phyloP scores from a whole-genome alignment of 2,113 vertebrate genomes.

The Cathartes aura region DNA sequence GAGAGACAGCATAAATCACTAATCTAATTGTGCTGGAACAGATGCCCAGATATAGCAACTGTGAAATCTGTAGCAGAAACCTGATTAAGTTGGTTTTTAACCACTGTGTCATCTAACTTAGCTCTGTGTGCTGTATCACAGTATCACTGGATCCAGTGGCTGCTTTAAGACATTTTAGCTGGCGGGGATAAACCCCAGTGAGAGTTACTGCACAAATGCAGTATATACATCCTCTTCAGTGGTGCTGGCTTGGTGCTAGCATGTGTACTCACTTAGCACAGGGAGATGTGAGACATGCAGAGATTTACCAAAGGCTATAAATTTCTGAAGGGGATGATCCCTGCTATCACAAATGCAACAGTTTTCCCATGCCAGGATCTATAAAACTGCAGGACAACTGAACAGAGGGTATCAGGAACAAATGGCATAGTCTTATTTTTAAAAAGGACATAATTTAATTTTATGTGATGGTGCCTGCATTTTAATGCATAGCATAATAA shows the following conservation, averaged over 20 bases:
- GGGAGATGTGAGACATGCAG: not conserved
- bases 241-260: not conserved
- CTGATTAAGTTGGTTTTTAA: constrained; percentile 11
- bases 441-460: constrained; percentile 29
- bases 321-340: not conserved
- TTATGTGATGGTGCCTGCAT: not conserved
- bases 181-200: fast-evolving
- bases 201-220: not conserved
- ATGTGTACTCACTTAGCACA: not conserved
- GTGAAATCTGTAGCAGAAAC: not conserved
- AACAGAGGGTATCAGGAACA: constrained; percentile 1
- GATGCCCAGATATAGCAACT: not conserved
- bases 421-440: not conserved
- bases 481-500: constrained; percentile 18
- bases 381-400: not conserved
- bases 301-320: not conserved
- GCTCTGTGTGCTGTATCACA: not conserved
- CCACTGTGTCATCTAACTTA: not conserved
- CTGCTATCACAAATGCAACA: not conserved
- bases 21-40: not conserved
- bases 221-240: not conserved
- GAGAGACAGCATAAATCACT: not conserved
- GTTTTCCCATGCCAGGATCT: constrained; percentile 8
- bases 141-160: not conserved
- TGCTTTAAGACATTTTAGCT: not conserved